Conservation (phyloP, 2,113 vertebrate genomes). For the Bos indicus region DNA sequence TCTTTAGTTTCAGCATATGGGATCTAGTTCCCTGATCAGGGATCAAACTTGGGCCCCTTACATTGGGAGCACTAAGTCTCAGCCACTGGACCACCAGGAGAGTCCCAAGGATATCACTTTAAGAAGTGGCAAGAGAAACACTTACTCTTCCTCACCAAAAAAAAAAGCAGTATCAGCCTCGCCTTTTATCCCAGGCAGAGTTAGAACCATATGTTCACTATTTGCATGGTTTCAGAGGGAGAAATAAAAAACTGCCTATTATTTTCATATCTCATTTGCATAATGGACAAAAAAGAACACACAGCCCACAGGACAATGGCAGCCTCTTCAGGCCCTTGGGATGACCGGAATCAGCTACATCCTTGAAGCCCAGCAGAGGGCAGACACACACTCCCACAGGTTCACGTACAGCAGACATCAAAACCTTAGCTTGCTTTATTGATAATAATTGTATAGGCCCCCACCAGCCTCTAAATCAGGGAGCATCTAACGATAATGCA, state of each 20-base stretch:
- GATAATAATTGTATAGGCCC: background rate
- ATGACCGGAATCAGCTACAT: background rate
- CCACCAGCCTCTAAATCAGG: background rate
- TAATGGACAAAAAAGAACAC: background rate
- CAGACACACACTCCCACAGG: background rate
- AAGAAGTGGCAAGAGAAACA: background rate
- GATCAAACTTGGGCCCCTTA: background rate
- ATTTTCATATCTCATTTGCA: slow-evolving; percentile 32
- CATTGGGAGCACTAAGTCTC: background rate
- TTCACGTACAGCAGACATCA: fast-evolving
- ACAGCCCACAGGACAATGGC: background rate
- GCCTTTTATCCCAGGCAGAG: background rate
- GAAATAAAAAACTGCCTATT: background rate
- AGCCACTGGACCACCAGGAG: background rate
- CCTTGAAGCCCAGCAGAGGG: background rate
- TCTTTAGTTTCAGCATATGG: background rate
- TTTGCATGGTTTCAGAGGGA: slow-evolving; percentile 32
- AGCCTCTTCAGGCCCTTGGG: background rate
- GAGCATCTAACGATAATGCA: background rate
- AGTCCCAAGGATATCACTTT: background rate
- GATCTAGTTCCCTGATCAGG: background rate
- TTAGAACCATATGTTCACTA: background rate
- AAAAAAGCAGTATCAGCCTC: background rate
- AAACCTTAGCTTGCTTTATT: background rate
- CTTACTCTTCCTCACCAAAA: background rate